A percentile compares a stretch with the other conserved stretches of the same genome.
phyloP scores from a whole-genome alignment of 2,797 vertebrate species.

The Bovichtus diacanthus region DNA sequence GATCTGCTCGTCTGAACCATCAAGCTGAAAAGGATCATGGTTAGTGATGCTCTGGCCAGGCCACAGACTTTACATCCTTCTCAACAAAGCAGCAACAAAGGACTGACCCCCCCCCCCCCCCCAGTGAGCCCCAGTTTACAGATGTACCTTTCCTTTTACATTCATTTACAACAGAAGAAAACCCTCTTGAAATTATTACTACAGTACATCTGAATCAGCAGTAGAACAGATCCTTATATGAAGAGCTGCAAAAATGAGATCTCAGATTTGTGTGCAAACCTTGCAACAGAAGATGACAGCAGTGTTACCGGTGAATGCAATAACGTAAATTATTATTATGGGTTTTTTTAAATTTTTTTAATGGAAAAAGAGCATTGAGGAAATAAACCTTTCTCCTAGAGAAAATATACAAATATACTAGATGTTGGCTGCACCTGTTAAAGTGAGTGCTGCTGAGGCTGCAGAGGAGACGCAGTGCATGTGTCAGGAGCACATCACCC shows the following conservation, averaged over 20 bases:
- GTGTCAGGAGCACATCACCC: not conserved
- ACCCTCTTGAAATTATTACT: conserved; percentile 24
- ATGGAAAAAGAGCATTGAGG: not conserved
- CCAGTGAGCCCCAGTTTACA: conserved; percentile 14
- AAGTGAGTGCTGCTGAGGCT: no score
- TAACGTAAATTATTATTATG: not conserved
- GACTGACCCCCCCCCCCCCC: no score
- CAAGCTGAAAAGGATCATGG: not conserved
- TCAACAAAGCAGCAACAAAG: not conserved
- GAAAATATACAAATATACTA: not conserved
- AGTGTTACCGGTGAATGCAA: not conserved
- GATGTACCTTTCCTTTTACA: conserved; percentile 46
- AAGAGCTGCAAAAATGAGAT: conserved; percentile 20
- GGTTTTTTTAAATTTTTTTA: not conserved
- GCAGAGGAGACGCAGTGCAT: no score
- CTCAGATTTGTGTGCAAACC: not conserved
- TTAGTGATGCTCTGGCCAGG: not conserved
- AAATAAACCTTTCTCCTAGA: conserved; percentile 3
- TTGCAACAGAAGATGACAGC: not conserved
- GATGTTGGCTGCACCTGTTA: not conserved
- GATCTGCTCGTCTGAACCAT: conserved; percentile 12
- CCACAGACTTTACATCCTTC: not conserved
- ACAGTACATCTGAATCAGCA: conserved; percentile 38
- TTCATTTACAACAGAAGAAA: conserved; percentile 47
- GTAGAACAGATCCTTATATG: not conserved